These are phyloP conservation scores for Hippasteria phrygiana DNA, from an alignment of 53 echinoderm and acorn worm genomes.

Conservation along the genomic window DNA sequence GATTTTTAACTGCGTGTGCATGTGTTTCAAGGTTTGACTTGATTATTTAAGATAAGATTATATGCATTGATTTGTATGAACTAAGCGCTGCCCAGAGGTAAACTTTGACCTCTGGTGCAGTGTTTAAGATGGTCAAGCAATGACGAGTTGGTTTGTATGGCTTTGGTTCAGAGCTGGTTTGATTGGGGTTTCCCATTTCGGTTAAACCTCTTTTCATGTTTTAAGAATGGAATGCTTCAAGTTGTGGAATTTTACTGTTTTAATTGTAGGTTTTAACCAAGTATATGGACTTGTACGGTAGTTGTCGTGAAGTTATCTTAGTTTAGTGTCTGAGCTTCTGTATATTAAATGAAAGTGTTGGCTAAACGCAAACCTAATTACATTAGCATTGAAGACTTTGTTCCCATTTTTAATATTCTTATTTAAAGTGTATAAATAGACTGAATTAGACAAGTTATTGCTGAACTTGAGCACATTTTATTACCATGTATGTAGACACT, in stretches of 20 bases:
- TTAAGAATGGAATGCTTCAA: conserved; percentile 41
- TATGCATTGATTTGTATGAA: neutral
- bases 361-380: conserved; percentile 10
- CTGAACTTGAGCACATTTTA: conserved; percentile 36
- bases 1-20: conserved; percentile 33
- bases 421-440: conserved; percentile 30
- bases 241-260: neutral
- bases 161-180: neutral
- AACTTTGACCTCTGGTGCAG: conserved; percentile 1
- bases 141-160: neutral
- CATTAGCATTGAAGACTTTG: conserved; percentile 60
- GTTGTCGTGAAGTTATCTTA: conserved; percentile 10
- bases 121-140: neutral
- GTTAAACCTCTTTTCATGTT: conserved; percentile 8
- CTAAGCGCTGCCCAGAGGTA: neutral
- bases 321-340: conserved; percentile 60
- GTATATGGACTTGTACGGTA: neutral
- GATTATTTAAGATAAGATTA: neutral
- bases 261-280: conserved; percentile 11
- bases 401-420: conserved; percentile 44
- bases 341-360: conserved; percentile 6
- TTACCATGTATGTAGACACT: neutral
- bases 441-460: conserved; percentile 28
- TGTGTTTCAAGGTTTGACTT: conserved; percentile 18
- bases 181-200: neutral